These are phyloP conservation scores for Diceros bicornis DNA, from an alignment of 2,797 vertebrate genomes.

Conservation along the genomic window DNA sequence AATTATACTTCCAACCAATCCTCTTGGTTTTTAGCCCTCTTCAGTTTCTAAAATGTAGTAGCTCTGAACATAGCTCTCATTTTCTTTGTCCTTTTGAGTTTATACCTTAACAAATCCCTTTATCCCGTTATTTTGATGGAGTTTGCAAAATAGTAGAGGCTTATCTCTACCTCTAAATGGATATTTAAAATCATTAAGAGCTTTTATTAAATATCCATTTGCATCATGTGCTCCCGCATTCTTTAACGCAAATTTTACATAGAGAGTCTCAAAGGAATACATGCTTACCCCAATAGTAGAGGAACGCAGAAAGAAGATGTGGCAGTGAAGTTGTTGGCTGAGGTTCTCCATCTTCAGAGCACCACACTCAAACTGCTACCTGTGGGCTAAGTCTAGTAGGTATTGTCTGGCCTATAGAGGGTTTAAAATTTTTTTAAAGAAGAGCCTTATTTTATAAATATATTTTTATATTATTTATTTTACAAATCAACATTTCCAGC, in stretches of 20 bases:
- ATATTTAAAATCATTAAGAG: background rate
- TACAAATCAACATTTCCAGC: background rate
- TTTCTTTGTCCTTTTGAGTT: slow-evolving; percentile 23
- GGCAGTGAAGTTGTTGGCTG: background rate
- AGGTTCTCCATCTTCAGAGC: background rate
- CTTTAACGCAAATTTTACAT: background rate
- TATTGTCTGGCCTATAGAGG: background rate
- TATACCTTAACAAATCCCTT: background rate
- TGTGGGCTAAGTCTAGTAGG: background rate
- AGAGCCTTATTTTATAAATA: background rate
- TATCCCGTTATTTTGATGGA: background rate
- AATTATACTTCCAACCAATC: background rate
- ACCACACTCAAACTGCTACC: background rate
- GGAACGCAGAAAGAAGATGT: background rate
- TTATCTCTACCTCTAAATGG: background rate
- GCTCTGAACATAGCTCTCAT: background rate
- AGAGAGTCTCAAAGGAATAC: background rate
- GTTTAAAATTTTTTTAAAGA: background rate
- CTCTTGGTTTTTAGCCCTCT: background rate
- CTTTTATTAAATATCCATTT: background rate
- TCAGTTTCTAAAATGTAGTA: slow-evolving; percentile 34
- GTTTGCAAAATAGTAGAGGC: background rate
- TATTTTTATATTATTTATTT: background rate
- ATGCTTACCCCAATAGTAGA: background rate
- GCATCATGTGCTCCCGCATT: background rate